Base-by-base conservation (phyloP, 2,888 invertebrate species). In the Holacanthella duospinosa region DNA sequence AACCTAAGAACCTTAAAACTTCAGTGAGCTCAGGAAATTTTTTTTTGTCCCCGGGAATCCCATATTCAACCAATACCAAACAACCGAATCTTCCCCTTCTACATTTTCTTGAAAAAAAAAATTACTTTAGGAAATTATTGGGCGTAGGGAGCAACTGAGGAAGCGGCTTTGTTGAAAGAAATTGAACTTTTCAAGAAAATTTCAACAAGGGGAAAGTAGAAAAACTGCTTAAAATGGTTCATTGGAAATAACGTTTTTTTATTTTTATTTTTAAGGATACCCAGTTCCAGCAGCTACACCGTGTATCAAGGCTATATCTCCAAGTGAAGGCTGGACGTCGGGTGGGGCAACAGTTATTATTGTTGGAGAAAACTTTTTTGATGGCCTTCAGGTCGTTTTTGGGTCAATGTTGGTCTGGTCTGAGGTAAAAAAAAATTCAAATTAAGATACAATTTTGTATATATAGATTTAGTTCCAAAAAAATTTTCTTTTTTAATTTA, bases 321-420 rank as follows among this genome's bases (percentile, higher is more conserved):
- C 99, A 21, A 93, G 92, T 76, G 99, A 99, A 82, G 97, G 97
- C 27, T 99, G 97, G 97, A 96, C 97, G 67, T 89, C 92, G n/a
- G 97, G 99, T 55, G 97, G 97, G 19, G 93, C 95, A 6, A 95
- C 95, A 0, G 96, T 97, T 71, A 83, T 63, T 78, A 94, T 99
- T 75, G 93, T 99, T 65, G 99, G 99, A n/a, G 99, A 99, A 79
- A 96, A 99, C 80, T 99, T 99, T 83, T 97, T 97, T 79, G 97
- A 99, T 75, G 97, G 97, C 21, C 84, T 99, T 21, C 97, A 99
- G 83, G 97, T 99, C 43, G 94, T 96, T 43, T 99, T 99, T 75
- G 99, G 97, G 27, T 92, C 95, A 44, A 93, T 94, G 90, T 81
- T 95, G 43, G 96, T 97, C 55, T 99, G 97, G 97, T 95, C 95